Evolutionary conservation across 2,888 invertebrate species (phyloP), one percentile per base, ranked within the genome.

Genomic region (Megalurothrips usitatus): DNA sequence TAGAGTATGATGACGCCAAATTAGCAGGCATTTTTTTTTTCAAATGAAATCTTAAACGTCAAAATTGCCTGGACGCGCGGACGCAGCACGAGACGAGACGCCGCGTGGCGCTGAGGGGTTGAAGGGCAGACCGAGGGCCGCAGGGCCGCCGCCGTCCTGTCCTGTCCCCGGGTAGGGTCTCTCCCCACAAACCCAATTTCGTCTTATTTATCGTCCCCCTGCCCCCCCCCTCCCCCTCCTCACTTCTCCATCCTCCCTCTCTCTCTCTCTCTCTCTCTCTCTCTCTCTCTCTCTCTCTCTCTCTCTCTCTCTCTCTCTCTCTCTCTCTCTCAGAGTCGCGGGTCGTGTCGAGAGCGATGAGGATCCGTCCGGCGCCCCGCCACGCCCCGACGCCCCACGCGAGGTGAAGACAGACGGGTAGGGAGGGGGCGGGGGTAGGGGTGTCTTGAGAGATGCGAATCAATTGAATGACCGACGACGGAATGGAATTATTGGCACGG

Each of bases 151-250:
- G 34, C 34, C 34, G 34, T 6, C 34, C 34, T 43, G 34, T 6
- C 34, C 34, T 43, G 34, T 43, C 34, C 34, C 34, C 34, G 34
- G 34, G 34, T 43, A 43, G 34, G 34, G 34, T 43, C 34, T 43
- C 34, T 75, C 68, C 68, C 68, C 68, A 75, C 68, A 75, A 75
- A 75, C 68, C 8, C 68, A 75, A 75, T 75, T 26, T 75, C 68
- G 68, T 26, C 68, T 75, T 75, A 75, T 75, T 75, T 75, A 75
- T 75, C 26, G 68, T 23, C 68, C 68, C 23, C 26, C 68, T 75
- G 9, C 68, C 23, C 58, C 52, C 19, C 52, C 14, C 49, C 52
- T 2, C 10, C 52, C 10, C 19, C 52, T 52, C 52, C 58, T 58
- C 58, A 2, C 3, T 43, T 6, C 34, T 43, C 34, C 34, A 58